Evolutionary conservation across 2,888 invertebrate species (phyloP), one percentile per base, ranked within the genome.

Genomic region (Agonopterix heracliana): DNA sequence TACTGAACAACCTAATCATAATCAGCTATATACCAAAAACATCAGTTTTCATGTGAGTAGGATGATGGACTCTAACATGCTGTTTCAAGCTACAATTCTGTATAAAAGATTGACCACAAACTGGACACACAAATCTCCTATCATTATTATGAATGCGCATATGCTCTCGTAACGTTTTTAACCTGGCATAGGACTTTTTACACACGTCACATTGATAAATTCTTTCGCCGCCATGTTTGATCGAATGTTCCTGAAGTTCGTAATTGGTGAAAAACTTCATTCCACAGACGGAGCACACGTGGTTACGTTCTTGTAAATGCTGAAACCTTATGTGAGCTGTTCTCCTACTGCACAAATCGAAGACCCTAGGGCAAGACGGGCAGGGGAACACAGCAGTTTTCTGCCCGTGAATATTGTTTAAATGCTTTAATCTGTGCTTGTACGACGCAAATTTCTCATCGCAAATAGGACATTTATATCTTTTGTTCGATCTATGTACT

Each of bases 181-280:
- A 53, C 13, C 88, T 70, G 1, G 86, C 86, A 51, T 88, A 88
- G 0, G 83, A 74, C 55, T 90, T 90, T 52, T 87, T 80, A 52
- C 90, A 90, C 9, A 90, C 80, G 51, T 89, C 85, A 52, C 90
- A 90, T 46, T 89, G 85, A 47, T 86, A 90, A 36, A 89, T 90
- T 60, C 89, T 82, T 36, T 85, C 87, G 0, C 89, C 89, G 0
- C 88, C 84, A 54, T 90, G 91, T 47, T 89, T 90, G 1, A 89
- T 78, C 44, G 87, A 82, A 63, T 91, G 91, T 52, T 89, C 89
- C 36, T 89, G 89, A 26, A 91, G 67, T 53, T 90, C 90, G 47
- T 89, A 89, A 47, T 90, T 90, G 0, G 87, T 85, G 52, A 89
- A 90, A 56, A 90, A 91, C 59, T 89, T 88, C 76, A 88, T 89